Percentiles rank a stretch among this genome's conserved stretches.
phyloP scores from a whole-genome alignment of 2,113 vertebrate genomes.

The Tonatia bakeri region DNA sequence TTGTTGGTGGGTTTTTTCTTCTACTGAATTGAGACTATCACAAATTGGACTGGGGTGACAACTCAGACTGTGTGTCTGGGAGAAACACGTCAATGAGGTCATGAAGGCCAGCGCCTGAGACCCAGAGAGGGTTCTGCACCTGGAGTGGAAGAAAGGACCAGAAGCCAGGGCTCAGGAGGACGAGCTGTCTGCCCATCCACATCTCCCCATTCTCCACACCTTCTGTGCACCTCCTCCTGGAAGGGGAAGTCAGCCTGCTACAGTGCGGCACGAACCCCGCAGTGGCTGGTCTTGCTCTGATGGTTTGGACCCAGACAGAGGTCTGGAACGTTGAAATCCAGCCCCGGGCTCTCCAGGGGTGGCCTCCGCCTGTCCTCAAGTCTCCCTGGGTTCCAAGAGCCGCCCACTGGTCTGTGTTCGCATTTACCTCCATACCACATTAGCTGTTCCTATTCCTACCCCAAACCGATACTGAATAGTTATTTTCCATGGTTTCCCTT shows the following conservation, averaged over 20 bases:
- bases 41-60: neutral
- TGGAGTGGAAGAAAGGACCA: neutral
- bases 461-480: neutral
- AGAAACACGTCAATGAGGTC: neutral
- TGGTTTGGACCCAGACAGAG: neutral
- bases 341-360: neutral
- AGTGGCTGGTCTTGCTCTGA: fast-evolving
- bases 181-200: fast-evolving
- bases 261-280: neutral
- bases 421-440: neutral
- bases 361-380: neutral
- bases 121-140: too few relatives aligned
- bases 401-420: neutral
- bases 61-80: fast-evolving
- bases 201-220: fast-evolving
- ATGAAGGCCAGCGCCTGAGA: neutral
- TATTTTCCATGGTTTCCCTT: neutral
- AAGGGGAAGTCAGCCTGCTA: neutral
- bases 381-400: neutral
- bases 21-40: fast-evolving
- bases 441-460: neutral
- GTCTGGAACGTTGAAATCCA: neutral
- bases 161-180: neutral
- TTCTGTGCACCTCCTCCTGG: fast-evolving
- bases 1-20: neutral